Conservation (phyloP, 2,113 vertebrate species). For the Camelus dromedarius region DNA sequence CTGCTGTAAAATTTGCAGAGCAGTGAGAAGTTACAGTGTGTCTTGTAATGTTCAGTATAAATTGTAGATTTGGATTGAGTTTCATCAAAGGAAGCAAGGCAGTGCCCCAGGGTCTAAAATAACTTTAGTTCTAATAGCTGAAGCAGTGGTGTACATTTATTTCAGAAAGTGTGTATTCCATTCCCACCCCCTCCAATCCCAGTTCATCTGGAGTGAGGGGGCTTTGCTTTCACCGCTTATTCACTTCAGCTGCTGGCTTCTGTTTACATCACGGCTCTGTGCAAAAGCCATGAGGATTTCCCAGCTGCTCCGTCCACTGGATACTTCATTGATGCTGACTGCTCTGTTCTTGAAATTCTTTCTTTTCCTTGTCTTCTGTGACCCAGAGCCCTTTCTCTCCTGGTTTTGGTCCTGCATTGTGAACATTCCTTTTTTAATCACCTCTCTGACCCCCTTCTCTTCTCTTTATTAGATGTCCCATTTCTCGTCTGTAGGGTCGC, state of each 20-base stretch:
- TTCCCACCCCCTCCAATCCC: background rate
- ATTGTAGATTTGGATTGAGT: background rate
- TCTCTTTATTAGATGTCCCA: background rate
- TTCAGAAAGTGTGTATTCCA: background rate
- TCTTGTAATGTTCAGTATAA: constrained; percentile 23
- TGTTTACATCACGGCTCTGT: background rate
- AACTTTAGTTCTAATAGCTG: background rate
- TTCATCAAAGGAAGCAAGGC: constrained; percentile 10
- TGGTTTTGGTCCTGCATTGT: background rate
- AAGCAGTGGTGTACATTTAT: background rate
- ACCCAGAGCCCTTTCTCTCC: background rate
- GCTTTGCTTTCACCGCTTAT: background rate
- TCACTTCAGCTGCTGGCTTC: background rate
- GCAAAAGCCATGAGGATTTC: background rate
- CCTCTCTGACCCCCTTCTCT: background rate
- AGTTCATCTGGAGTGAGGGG: background rate
- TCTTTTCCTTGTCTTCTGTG: background rate
- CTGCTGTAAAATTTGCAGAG: constrained; percentile 55
- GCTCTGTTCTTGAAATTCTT: background rate
- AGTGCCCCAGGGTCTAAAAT: background rate
- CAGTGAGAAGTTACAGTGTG: constrained; percentile 1
- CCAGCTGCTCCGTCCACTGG: too few relatives aligned
- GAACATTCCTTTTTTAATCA: background rate
- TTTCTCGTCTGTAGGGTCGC: background rate
- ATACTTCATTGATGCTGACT: background rate